A percentile compares a stretch with the other conserved stretches of the same genome.
Evolutionary conservation across 2,113 vertebrate genomes (phyloP).

Genomic region (Leuciscus idus): DNA sequence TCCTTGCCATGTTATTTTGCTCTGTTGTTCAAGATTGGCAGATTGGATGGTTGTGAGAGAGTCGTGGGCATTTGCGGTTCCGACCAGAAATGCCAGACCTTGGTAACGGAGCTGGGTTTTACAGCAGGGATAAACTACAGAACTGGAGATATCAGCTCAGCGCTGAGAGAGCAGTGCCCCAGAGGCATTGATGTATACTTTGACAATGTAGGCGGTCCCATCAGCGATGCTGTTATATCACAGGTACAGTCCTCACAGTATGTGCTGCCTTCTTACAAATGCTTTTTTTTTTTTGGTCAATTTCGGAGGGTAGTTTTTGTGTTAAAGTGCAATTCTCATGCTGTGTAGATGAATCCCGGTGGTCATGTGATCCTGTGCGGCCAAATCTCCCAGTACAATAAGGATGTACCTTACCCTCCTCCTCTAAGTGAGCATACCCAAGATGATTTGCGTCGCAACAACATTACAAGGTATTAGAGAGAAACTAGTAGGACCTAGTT

Average conservation of each 20-base stretch:
- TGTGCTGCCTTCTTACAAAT: neutral
- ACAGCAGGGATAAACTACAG: constrained; percentile 90
- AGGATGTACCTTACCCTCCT: constrained; percentile 92
- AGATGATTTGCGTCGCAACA: constrained; percentile 74
- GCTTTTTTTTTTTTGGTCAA: neutral
- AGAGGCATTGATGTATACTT: constrained; percentile 92
- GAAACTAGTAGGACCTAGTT: neutral
- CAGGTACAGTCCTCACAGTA: constrained; percentile 64
- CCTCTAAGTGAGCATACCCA: constrained; percentile 78
- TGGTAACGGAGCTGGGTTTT: constrained; percentile 88
- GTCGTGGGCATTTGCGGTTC: constrained; percentile 94
- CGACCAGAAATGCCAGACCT: constrained; percentile 83
- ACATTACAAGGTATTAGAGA: constrained; percentile 82
- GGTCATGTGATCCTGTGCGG: constrained; percentile 92
- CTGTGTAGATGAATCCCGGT: constrained; percentile 83
- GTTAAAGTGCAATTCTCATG: neutral
- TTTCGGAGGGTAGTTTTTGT: neutral
- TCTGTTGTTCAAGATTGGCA: constrained; percentile 78
- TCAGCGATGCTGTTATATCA: constrained; percentile 86
- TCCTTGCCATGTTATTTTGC: neutral
- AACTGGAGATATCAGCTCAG: constrained; percentile 73
- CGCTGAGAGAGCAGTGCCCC: constrained; percentile 83
- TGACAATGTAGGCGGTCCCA: constrained; percentile 92
- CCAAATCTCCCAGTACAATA: constrained; percentile 97
- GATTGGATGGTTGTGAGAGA: constrained; percentile 85